phyloP scores from a whole-genome alignment of 2,797 vertebrate genomes.

The Sciurus vulgaris region DNA sequence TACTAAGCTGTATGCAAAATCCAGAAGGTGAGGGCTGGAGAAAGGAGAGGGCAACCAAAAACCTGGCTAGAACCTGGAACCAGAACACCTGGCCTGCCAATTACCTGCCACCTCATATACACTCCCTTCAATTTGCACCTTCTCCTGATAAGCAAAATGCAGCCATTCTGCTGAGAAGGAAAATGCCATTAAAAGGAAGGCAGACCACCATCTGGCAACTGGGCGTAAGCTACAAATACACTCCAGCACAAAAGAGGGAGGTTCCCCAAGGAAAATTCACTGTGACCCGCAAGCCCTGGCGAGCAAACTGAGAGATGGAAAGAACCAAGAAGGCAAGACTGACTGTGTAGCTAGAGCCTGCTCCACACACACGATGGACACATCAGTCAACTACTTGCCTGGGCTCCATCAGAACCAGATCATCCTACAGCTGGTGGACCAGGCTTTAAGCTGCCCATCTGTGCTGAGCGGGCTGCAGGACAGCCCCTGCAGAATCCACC shows the following conservation, averaged over 20 bases:
- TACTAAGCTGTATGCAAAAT: conserved; percentile 76
- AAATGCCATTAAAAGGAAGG: conserved; percentile 47
- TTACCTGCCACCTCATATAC: background rate
- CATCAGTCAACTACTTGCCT: background rate
- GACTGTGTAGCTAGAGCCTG: conserved; percentile 36
- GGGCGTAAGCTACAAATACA: conserved; percentile 16
- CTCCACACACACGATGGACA: background rate
- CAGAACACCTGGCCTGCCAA: conserved; percentile 51
- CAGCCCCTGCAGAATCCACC: background rate
- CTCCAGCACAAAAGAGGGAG: conserved; percentile 12
- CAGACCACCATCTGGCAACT: conserved; percentile 23
- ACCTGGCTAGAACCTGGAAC: conserved; percentile 57
- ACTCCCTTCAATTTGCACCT: conserved; percentile 26
- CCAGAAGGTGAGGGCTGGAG: conserved; percentile 18
- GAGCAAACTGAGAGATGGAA: background rate
- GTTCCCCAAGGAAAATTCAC: conserved; percentile 35
- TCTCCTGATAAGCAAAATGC: conserved; percentile 58
- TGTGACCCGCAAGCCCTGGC: conserved; percentile 26
- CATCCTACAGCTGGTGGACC: background rate
- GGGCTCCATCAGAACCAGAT: background rate
- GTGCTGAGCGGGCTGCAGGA: background rate
- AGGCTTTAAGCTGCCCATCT: background rate
- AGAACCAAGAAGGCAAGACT: conserved; percentile 65
- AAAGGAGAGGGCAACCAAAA: conserved; percentile 41
- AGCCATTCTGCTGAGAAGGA: conserved; percentile 61